Conservation (phyloP, 2,888 invertebrate genomes). For the Drosophila macrospina region DNA sequence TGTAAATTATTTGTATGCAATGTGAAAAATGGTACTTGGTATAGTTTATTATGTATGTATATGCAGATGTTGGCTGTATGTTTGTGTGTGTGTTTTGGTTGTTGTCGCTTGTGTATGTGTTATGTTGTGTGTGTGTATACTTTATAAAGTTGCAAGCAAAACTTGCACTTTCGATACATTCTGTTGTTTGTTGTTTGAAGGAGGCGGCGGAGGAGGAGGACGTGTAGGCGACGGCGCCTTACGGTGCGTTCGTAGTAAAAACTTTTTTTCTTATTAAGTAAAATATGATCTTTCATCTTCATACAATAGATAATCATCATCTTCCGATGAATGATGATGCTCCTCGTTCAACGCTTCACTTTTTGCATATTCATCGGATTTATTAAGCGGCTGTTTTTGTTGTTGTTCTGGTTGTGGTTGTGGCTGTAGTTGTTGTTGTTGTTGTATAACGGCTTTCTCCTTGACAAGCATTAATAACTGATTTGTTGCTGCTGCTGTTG, state of each 20-base stretch:
- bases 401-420: conserved; percentile 9
- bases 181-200: too few species aligned
- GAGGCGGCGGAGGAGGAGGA: background rate
- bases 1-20: conserved; percentile 81
- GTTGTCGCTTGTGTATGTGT: conserved; percentile 21
- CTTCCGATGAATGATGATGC: conserved; percentile 46
- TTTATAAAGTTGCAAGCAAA: conserved; percentile 30
- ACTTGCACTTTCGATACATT: too few species aligned
- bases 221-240: conserved; percentile 21
- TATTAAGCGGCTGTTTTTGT: conserved; percentile 18
- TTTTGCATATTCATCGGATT: conserved; percentile 23
- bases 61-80: conserved; percentile 27
- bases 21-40: conserved; percentile 81
- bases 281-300: conserved; percentile 76
- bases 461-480: conserved; percentile 72
- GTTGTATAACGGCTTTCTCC: conserved; percentile 42
- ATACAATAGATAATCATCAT: conserved; percentile 58
- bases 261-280: conserved; percentile 74
- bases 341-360: conserved; percentile 51
- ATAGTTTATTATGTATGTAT: conserved; percentile 53
- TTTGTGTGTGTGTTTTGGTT: conserved; percentile 27
- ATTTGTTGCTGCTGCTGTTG: conserved; percentile 39
- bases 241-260: conserved; percentile 68
- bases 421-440: conserved; percentile 3
- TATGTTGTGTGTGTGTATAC: conserved; percentile 30